phyloP scores from a whole-genome alignment of 2,888 invertebrate genomes.

The Tetrapedia diversipes region DNA sequence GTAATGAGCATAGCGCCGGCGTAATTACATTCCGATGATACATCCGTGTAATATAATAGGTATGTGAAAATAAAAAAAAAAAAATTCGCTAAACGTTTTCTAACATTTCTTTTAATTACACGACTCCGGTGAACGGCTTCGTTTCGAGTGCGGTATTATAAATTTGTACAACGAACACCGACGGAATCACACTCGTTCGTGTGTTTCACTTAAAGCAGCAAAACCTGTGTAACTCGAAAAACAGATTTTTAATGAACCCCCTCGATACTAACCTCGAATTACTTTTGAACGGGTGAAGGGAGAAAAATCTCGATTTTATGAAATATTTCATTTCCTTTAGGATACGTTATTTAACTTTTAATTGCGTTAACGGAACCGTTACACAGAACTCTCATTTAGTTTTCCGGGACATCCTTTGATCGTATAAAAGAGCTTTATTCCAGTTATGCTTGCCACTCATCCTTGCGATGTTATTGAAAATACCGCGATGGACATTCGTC shows the following conservation, averaged over 20 bases:
- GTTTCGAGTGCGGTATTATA: conserved; percentile 10
- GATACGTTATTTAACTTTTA: conserved; percentile 20
- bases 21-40: conserved; percentile 43
- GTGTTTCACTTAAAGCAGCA: conserved; percentile 24
- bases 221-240: neutral
- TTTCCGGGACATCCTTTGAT: neutral
- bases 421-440: neutral
- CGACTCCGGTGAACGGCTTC: conserved; percentile 2
- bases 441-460: too few relatives aligned
- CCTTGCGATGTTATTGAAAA: too few relatives aligned
- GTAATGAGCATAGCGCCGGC: neutral
- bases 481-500: too few relatives aligned
- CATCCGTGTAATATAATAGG: conserved; percentile 16
- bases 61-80: conserved; percentile 12
- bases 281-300: neutral
- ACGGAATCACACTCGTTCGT: too few relatives aligned
- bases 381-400: too few relatives aligned
- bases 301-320: conserved; percentile 6
- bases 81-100: conserved; percentile 7
- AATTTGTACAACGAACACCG: conserved; percentile 32
- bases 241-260: conserved; percentile 27
- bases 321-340: conserved; percentile 3
- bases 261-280: conserved; percentile 1
- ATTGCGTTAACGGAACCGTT: conserved; percentile 10
- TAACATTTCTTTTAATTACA: conserved; percentile 38